Base-by-base conservation (phyloP, 2,888 invertebrate genomes). In the Calliopum simillimum region DNA sequence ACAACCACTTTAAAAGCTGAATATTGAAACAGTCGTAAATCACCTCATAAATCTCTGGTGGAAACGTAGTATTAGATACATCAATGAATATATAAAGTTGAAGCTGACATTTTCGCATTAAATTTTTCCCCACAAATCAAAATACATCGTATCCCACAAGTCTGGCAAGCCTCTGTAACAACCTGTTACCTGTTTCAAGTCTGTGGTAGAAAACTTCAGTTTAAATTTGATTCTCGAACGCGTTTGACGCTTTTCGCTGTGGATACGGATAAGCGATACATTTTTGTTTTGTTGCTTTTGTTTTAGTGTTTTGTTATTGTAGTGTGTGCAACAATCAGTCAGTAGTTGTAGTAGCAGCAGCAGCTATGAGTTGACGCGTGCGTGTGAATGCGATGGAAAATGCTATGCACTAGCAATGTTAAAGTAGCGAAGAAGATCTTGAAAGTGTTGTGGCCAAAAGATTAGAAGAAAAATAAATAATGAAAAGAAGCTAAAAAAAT, bases 321-420 rank as follows among this genome's bases (percentile, higher is more conserved):
- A 19, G 33, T 33, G 46, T 58, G 58, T 61, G 46, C 12, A 59
- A 23, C 12, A 59, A 23, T 46, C 47, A 11, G 16, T 49, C 14
- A 13, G 21, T 51, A 41, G 63, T 25, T 49, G 49, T 47, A 63
- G 21, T 5, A 13, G 21, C 33, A 41, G 63, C n/a, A 63, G 49
- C 33, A 63, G 21, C 49, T 14, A 63, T 68, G 73, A 74, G 71
- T 73, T 74, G 75, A 74, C 72, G n/a, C n/a, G 41, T 63, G 61
- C 73, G 75, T 74, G 73, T 63, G 73, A 76, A 72, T 70, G 74
- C 72, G 69, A 72, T 59, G 72, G 71, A 67, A 62, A 11, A 11
- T 12, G 21, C 56, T 19, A 13, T 19, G 33, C 23, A 8, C 33
- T 33, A 33, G 33, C 33, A 33, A n/a, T 12, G 53, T 21, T 14